These are phyloP conservation scores for Dendrocincla fuliginosa DNA, from an alignment of 2,797 vertebrate genomes.

Conservation along the genomic window DNA sequence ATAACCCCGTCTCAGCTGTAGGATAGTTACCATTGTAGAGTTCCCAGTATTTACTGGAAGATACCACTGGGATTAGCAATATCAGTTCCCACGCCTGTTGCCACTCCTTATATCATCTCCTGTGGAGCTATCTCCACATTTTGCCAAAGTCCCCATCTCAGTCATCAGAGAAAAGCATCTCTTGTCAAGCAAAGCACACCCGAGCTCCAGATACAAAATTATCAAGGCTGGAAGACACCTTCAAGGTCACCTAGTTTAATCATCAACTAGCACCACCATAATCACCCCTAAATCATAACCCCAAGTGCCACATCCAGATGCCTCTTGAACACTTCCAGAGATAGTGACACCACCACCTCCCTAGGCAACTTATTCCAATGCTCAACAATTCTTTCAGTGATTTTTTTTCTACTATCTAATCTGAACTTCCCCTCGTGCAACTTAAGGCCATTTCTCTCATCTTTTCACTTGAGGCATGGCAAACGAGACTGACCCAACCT, in stretches of 20 bases:
- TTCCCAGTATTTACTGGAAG: not conserved
- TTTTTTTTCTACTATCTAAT: not conserved
- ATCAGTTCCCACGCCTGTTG: not conserved
- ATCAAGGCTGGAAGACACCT: not conserved
- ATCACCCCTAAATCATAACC: not conserved
- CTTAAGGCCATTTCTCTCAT: not conserved
- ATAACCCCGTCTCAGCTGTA: not conserved
- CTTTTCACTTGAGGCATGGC: too few species aligned
- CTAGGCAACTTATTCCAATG: not conserved
- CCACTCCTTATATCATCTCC: not conserved
- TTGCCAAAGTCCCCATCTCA: not conserved
- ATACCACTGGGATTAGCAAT: not conserved
- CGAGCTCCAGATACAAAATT: not conserved
- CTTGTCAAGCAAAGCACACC: not conserved
- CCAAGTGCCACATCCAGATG: not conserved
- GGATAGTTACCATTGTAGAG: not conserved
- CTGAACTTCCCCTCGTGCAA: not conserved
- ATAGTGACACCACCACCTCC: not conserved
- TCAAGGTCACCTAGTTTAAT: not conserved
- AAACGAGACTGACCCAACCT: not conserved
- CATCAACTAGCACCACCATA: not conserved
- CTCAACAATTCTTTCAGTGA: not conserved
- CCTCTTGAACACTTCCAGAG: not conserved
- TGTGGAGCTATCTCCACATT: not conserved
- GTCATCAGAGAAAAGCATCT: not conserved